phyloP scores from a whole-genome alignment of 2,888 invertebrate species.

The Cerastoderma edule region DNA sequence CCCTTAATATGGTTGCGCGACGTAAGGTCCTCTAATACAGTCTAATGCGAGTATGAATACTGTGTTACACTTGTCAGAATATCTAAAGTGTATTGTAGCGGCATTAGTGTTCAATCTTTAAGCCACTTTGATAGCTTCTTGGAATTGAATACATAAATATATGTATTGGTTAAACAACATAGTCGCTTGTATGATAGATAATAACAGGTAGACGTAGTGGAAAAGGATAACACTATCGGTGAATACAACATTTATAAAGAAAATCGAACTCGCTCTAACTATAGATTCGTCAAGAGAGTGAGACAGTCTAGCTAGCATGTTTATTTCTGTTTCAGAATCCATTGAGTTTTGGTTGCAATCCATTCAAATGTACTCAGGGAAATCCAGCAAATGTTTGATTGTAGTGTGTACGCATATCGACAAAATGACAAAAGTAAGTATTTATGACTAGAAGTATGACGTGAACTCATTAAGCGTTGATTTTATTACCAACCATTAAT shows the following conservation, averaged over 20 bases:
- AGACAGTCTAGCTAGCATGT: neutral
- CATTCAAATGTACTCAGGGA: neutral
- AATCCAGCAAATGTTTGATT: neutral
- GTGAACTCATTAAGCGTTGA: too few relatives aligned
- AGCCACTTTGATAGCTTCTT: too few relatives aligned
- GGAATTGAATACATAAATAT: too few relatives aligned
- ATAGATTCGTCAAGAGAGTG: neutral
- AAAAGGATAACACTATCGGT: neutral
- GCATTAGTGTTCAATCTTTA: too few relatives aligned
- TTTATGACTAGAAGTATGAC: too few relatives aligned
- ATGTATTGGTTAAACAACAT: neutral
- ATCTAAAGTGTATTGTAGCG: too few relatives aligned
- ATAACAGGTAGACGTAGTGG: neutral
- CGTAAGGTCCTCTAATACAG: too few relatives aligned
- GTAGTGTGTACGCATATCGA: neutral
- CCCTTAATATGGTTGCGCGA: too few relatives aligned
- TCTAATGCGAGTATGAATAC: too few relatives aligned
- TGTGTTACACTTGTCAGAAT: too few relatives aligned
- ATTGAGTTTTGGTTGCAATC: neutral
- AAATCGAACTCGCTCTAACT: neutral
- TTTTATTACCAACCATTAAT: too few relatives aligned
- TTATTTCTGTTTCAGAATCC: neutral
- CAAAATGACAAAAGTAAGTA: neutral
- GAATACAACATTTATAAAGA: neutral
- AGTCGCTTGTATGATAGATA: neutral